Evolutionary conservation across 2,113 vertebrate species (phyloP).

Genomic region (Muntiacus reevesi): DNA sequence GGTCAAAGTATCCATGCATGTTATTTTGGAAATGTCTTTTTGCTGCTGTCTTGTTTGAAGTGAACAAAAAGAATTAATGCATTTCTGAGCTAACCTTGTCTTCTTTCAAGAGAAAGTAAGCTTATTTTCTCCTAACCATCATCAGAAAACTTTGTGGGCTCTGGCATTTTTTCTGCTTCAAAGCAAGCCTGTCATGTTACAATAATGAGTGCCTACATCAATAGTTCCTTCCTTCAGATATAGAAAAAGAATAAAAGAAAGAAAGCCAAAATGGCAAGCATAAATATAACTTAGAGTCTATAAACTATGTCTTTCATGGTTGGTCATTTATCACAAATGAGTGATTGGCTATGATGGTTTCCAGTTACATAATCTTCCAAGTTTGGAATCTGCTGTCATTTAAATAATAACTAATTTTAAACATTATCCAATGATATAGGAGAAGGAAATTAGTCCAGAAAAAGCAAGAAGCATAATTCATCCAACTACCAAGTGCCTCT

Average conservation of each 20-base stretch:
- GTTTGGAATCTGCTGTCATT: constrained; percentile 13
- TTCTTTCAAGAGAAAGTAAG: background rate
- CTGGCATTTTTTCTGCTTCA: background rate
- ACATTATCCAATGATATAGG: background rate
- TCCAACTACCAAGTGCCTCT: background rate
- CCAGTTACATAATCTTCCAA: background rate
- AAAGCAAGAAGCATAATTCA: background rate
- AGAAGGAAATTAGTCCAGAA: background rate
- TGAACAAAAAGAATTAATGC: background rate
- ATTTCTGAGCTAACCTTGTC: background rate
- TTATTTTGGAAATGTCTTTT: background rate
- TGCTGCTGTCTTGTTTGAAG: background rate
- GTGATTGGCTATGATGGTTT: background rate
- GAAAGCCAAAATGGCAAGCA: background rate
- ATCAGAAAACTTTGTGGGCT: background rate
- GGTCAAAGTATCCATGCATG: background rate
- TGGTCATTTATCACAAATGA: background rate
- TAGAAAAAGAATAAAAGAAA: background rate
- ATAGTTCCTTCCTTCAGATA: background rate
- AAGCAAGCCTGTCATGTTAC: background rate
- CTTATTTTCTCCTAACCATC: background rate
- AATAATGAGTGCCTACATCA: background rate
- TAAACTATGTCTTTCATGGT: background rate
- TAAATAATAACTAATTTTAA: constrained; percentile 16
- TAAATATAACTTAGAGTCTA: background rate